These are phyloP conservation scores for Macaca mulatta DNA, from an alignment of 2,113 vertebrate genomes.

Conservation along the genomic window DNA sequence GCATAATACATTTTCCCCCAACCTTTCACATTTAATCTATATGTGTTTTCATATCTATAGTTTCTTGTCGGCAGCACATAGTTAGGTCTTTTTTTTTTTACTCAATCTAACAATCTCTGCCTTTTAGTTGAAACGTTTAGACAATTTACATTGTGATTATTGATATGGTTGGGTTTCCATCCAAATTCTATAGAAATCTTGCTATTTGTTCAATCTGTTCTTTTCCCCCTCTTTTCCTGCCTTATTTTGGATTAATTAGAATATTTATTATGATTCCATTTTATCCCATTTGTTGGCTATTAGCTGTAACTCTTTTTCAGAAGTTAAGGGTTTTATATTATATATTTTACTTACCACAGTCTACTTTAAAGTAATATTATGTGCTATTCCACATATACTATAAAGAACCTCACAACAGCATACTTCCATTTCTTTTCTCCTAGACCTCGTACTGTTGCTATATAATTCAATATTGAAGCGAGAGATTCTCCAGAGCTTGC, in stretches of 20 bases:
- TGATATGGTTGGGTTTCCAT: neutral
- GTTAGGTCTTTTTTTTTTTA: neutral
- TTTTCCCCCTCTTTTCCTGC: neutral
- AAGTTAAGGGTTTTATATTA: neutral
- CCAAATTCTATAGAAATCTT: neutral
- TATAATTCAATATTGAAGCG: neutral
- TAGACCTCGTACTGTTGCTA: neutral
- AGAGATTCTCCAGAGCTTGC: neutral
- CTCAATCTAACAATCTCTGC: neutral
- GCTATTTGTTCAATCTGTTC: neutral
- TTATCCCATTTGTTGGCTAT: neutral
- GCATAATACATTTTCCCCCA: neutral
- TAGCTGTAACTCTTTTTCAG: neutral
- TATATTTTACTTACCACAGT: neutral
- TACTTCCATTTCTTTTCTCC: neutral
- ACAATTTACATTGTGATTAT: neutral
- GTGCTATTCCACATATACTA: neutral
- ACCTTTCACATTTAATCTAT: neutral
- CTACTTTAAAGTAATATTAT: neutral
- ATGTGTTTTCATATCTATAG: neutral
- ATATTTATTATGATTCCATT: neutral
- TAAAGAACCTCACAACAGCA: neutral
- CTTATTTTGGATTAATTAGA: neutral
- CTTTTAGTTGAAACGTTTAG: neutral
- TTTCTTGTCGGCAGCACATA: neutral